Percentiles rank a stretch among this genome's conserved stretches.
These are phyloP conservation scores for Carterocephalus palaemon DNA, from an alignment of 2,888 invertebrate species.

Conservation along the genomic window DNA sequence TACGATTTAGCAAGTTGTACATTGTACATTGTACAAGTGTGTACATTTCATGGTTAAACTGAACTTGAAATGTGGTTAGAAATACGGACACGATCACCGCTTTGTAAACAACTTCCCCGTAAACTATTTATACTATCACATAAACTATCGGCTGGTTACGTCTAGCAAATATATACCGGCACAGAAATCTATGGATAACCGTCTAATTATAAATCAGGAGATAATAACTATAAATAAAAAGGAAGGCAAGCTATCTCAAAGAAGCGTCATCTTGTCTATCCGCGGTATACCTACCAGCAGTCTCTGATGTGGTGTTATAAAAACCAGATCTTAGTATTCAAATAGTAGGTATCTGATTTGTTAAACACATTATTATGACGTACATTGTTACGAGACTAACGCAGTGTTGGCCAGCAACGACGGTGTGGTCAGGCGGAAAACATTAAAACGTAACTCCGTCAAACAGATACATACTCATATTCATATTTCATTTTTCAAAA, in stretches of 20 bases:
- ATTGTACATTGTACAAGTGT: not conserved
- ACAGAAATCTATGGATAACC: conserved; percentile 5
- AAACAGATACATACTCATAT: no score
- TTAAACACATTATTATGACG: no score
- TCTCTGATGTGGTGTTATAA: conserved; percentile 10
- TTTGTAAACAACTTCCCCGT: conserved; percentile 7
- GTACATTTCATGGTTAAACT: conserved; percentile 13
- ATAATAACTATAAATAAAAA: conserved; percentile 7
- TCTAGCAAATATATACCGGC: conserved; percentile 13
- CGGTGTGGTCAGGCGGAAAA: no score
- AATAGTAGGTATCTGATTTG: no score
- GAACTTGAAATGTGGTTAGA: conserved; percentile 7
- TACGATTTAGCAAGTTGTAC: no score
- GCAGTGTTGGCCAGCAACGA: no score
- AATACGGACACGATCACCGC: conserved; percentile 6
- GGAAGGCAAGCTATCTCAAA: not conserved
- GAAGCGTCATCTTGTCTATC: conserved; percentile 13
- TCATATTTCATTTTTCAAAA: no score
- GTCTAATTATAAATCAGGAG: conserved; percentile 4
- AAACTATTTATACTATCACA: conserved; percentile 13
- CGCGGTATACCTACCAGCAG: conserved; percentile 1
- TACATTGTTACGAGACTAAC: no score
- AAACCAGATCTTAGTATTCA: not conserved
- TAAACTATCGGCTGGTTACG: conserved; percentile 11
- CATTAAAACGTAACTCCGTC: no score